A percentile compares a stretch with the other conserved stretches of the same genome.
These are phyloP conservation scores for Drosophila jambulina DNA, from an alignment of 1,140 invertebrate species.

Conservation along the genomic window DNA sequence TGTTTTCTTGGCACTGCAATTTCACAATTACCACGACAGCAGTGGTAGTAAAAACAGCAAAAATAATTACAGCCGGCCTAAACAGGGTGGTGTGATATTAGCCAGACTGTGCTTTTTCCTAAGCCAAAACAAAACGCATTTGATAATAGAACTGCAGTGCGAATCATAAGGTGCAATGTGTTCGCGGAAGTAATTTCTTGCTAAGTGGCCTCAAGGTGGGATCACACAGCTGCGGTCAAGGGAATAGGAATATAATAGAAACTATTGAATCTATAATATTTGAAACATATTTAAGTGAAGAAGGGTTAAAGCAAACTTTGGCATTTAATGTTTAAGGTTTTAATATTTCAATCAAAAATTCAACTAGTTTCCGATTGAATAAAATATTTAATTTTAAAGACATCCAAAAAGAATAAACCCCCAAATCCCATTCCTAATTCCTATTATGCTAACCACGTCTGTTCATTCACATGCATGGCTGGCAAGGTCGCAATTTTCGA, in stretches of 20 bases:
- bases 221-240: not conserved
- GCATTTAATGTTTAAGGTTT: not conserved
- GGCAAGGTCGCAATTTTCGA: slow-evolving; percentile 49
- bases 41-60: not conserved
- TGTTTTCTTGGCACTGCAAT: slow-evolving; percentile 29
- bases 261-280: not conserved
- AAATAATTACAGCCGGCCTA: slow-evolving; percentile 8
- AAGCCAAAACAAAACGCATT: slow-evolving; percentile 12
- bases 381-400: not conserved
- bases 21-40: slow-evolving; percentile 18
- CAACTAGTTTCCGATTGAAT: not conserved
- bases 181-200: slow-evolving; percentile 39
- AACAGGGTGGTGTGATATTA: slow-evolving; percentile 29
- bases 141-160: slow-evolving; percentile 35
- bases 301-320: not conserved
- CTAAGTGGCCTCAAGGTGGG: slow-evolving; percentile 31
- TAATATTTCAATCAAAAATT: not conserved
- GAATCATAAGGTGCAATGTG: slow-evolving; percentile 29
- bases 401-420: not conserved
- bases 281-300: not conserved
- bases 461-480: slow-evolving; percentile 36
- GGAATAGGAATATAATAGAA: not conserved
- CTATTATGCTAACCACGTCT: slow-evolving; percentile 4
- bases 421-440: not conserved
- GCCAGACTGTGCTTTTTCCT: not conserved